Base-by-base conservation (phyloP, 2,888 invertebrate genomes). In the Calameuta pallipes region DNA sequence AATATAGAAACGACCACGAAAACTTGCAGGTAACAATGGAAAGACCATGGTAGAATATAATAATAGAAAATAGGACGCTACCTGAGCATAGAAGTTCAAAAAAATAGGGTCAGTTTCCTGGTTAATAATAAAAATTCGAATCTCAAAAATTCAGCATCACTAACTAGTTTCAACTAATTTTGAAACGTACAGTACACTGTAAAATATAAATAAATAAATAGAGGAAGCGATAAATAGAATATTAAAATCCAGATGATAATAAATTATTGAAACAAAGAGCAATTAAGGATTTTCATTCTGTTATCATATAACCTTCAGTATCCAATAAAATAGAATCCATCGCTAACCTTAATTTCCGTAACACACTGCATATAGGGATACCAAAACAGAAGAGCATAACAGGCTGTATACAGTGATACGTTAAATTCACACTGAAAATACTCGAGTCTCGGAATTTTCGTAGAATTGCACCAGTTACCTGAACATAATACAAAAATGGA, bases 281-380 rank as follows among this genome's bases (percentile, higher is more conserved):
- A 23, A 41, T 41, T 41, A 41, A 1, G 15, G 23, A 6, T 41
- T 41, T 84, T 85, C 84, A 85, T 84, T 83, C 84, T 84, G 84
- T 82, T 83, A 85, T 83, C 81, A 80, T 85, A 81, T 82, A 81
- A 78, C 78, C 75, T 79, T 77, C 74, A 78, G 78, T 75, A 80
- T 76, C 74, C 69, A 74, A 80, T 31, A 34, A 31, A 31, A 31
- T 2, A 34, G 3, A 23, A 71, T 31, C 12, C 71, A 71, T 33
- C 3, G 31, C 11, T 31, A 71, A 31, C 71, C 71, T 34, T 34
- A 56, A 56, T 23, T 56, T 56, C 56, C 9, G 23, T 56, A 56
- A 23, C 56, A 23, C 9, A 9, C 23, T 56, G 56, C n/a, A n/a
- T 56, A 56, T 23, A 56, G 1, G 1, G 6, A 56, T 23, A 56